Percentiles rank a stretch among this genome's conserved stretches.
phyloP scores from a whole-genome alignment of 1,140 invertebrate genomes.

The Drosophila ironensis region DNA sequence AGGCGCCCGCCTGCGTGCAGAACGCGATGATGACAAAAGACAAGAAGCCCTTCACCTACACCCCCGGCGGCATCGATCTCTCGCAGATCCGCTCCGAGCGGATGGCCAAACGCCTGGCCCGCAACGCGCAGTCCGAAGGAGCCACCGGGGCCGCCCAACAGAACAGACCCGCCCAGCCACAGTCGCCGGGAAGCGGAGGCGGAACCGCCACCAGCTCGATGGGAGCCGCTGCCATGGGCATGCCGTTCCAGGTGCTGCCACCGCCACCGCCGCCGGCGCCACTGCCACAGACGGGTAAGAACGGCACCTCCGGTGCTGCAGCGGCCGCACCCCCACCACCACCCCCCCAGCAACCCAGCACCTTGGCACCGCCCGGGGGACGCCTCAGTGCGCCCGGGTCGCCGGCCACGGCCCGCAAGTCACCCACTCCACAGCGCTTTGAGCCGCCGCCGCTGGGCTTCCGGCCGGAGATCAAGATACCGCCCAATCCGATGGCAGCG shows the following conservation, averaged over 20 bases:
- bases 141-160: slow-evolving; percentile 77
- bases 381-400: slow-evolving; percentile 73
- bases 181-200: slow-evolving; percentile 68
- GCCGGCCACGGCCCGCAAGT: slow-evolving; percentile 81
- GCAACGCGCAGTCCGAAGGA: slow-evolving; percentile 84
- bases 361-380: slow-evolving; percentile 76
- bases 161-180: slow-evolving; percentile 78
- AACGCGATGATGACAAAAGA: slow-evolving; percentile 97
- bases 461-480: slow-evolving; percentile 87
- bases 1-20: slow-evolving; percentile 93
- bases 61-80: slow-evolving; percentile 94
- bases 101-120: slow-evolving; percentile 89
- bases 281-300: slow-evolving; percentile 66
- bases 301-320: slow-evolving; percentile 48
- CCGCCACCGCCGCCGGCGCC: slow-evolving; percentile 84
- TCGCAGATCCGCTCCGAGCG: slow-evolving; percentile 94
- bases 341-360: slow-evolving; percentile 83
- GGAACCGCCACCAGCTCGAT: slow-evolving; percentile 56
- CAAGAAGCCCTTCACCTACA: slow-evolving; percentile 97
- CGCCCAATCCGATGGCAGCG: slow-evolving; percentile 85
- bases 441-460: slow-evolving; percentile 81
- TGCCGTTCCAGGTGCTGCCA: slow-evolving; percentile 88
- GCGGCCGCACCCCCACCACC: slow-evolving; percentile 84
- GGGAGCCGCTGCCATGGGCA: slow-evolving; percentile 83
- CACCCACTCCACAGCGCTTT: slow-evolving; percentile 81